A percentile compares a stretch with the other conserved stretches of the same genome.
Evolutionary conservation across 2,113 vertebrate genomes (phyloP).

Genomic region (Thamnaconus septentrionalis): DNA sequence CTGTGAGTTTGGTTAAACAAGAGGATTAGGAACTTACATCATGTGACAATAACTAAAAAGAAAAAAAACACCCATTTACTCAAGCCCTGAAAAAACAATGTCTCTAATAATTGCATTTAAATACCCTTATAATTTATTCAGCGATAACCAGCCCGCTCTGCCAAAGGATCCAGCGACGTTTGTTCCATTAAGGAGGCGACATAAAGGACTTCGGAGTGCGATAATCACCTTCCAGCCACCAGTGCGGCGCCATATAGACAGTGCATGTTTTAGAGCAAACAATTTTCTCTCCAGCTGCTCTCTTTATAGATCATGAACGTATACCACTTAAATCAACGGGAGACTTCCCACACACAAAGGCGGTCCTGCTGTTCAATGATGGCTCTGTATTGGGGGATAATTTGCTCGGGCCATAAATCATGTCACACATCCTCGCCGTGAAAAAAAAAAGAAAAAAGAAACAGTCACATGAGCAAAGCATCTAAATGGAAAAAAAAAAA

Average conservation of each 20-base stretch:
- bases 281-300: slow-evolving; percentile 74
- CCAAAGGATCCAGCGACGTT: slow-evolving; percentile 24
- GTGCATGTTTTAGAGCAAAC: slow-evolving; percentile 71
- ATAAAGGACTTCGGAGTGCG: slow-evolving; percentile 39
- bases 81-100: not conserved
- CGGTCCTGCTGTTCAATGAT: slow-evolving; percentile 73
- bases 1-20: too few relatives aligned
- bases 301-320: slow-evolving; percentile 77
- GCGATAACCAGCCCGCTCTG: slow-evolving; percentile 8
- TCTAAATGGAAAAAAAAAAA: not conserved
- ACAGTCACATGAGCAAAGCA: slow-evolving; percentile 8
- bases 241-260: slow-evolving; percentile 58
- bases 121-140: slow-evolving; percentile 13
- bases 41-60: too few relatives aligned
- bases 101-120: slow-evolving; percentile 3
- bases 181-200: slow-evolving; percentile 16
- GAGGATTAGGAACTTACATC: too few relatives aligned
- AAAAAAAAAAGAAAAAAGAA: slow-evolving; percentile 30
- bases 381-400: slow-evolving; percentile 72
- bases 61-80: not conserved
- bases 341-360: slow-evolving; percentile 73
- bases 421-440: slow-evolving; percentile 54
- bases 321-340: slow-evolving; percentile 76
- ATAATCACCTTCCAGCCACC: slow-evolving; percentile 62
- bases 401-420: slow-evolving; percentile 75